phyloP scores from a whole-genome alignment of 2,888 invertebrate genomes.

The Stenchaetothrips biformis region DNA sequence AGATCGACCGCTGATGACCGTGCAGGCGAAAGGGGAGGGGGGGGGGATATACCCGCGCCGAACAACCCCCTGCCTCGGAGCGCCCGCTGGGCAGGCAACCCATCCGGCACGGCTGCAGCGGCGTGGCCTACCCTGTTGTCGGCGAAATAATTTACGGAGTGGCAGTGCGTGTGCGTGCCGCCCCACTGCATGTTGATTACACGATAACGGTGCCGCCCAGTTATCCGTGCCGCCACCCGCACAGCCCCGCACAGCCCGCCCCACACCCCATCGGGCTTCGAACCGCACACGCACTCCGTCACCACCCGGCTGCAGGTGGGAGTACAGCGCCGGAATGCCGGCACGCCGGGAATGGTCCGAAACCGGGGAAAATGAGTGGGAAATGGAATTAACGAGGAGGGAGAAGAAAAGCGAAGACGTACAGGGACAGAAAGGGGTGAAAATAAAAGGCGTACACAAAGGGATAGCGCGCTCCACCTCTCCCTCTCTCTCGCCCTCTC shows the following conservation, averaged over 20 bases:
- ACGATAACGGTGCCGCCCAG: background rate
- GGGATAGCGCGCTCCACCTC: background rate
- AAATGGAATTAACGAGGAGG: background rate
- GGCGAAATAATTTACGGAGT: background rate
- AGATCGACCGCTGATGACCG: too few species aligned
- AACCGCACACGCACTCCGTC: background rate
- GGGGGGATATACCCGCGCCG: too few species aligned
- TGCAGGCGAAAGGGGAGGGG: too few species aligned
- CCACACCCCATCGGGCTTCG: background rate
- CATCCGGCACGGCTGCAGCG: background rate
- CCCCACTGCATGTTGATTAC: background rate
- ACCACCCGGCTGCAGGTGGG: background rate
- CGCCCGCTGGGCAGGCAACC: background rate
- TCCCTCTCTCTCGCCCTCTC: too few species aligned
- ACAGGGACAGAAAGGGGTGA: slow-evolving; percentile 7
- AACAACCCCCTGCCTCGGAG: background rate
- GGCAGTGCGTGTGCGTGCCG: background rate
- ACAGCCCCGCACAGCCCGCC: background rate
- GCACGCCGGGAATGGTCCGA: background rate
- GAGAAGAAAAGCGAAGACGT: background rate
- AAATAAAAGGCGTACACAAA: slow-evolving; percentile 16
- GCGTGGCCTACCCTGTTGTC: background rate
- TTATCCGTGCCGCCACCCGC: background rate
- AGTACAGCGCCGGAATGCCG: background rate
- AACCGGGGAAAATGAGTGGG: background rate